Evolutionary conservation across 1,140 invertebrate species (phyloP), one percentile per base, ranked within the genome.

Genomic region (Neodiprion fabricii): DNA sequence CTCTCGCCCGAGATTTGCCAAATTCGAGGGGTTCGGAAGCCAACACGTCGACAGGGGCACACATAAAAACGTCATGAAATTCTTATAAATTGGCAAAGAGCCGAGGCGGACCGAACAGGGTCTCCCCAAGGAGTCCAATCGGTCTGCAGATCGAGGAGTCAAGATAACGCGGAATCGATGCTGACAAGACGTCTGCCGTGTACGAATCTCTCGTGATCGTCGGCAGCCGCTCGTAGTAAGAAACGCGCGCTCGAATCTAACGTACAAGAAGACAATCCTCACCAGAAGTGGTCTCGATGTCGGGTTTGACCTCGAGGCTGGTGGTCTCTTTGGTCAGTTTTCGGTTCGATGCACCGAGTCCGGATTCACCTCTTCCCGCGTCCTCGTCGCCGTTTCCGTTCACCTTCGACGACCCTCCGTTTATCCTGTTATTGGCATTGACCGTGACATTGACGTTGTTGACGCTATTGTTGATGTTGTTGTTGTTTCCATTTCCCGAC

Each of bases 401-500:
- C 28, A 40, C 28, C 28, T 40, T 73, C 78, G 81, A 76, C 50
- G 80, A 74, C 67, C 74, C 72, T 5, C 5, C 28, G 28, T 40
- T 40, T 5, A 40, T 5, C 28, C 28, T 40, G 28, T 40, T 40
- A 40, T 40, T 40, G 28, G 28, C 28, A 67, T 84, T 86, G 67
- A 84, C 72, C 69, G 76, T 79, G 49, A 77, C 78, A 71, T 82
- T 84, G 28, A 74, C 76, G 68, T 84, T 40, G 5, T 40, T 40
- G 5, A 40, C 28, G 28, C 9, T 61, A 9, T 61, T 86, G 76
- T 82, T 77, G 21, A 76, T 79, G 9, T 77, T 72, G 73, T 85
- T 85, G 23, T 76, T 79, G 72, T 85, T 84, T 12, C 78, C 79
- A 73, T 85, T 86, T 69, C 77, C 28, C 78, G 53, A 50, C 67